phyloP scores from a whole-genome alignment of 2,797 vertebrate genomes.

The Danio albolineatus region DNA sequence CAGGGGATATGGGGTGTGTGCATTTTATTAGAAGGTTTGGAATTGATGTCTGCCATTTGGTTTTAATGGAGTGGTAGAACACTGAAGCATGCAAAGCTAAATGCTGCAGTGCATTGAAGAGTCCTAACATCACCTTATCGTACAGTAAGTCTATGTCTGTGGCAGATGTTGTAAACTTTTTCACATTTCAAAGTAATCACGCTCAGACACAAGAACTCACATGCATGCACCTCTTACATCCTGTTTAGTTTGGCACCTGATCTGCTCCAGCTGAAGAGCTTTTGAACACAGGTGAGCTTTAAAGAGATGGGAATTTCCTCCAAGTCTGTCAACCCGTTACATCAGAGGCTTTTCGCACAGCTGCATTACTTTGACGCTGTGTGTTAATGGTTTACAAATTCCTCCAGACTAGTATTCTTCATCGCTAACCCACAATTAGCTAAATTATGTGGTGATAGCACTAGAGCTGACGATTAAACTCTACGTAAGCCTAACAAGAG shows the following conservation, averaged over 20 bases:
- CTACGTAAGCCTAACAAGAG: slow-evolving; percentile 57
- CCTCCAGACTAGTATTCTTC: slow-evolving; percentile 62
- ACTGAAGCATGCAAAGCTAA: neutral
- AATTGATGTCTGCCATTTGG: neutral
- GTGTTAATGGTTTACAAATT: slow-evolving; percentile 73
- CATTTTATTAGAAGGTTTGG: neutral
- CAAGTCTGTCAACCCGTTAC: slow-evolving; percentile 48
- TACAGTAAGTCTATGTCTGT: neutral
- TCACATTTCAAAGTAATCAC: slow-evolving; percentile 40
- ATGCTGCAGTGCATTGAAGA: neutral
- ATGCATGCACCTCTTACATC: slow-evolving; percentile 56
- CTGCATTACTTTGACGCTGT: slow-evolving; percentile 54
- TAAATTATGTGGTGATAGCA: slow-evolving; percentile 63
- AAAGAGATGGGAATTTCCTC: slow-evolving; percentile 63
- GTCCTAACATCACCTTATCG: neutral
- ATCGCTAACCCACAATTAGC: slow-evolving; percentile 69
- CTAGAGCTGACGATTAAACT: slow-evolving; percentile 70
- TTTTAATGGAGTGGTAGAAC: neutral
- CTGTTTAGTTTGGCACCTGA: slow-evolving; percentile 77
- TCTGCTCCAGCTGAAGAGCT: slow-evolving; percentile 74
- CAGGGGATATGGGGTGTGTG: neutral
- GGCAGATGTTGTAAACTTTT: neutral
- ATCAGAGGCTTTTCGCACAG: slow-evolving; percentile 61
- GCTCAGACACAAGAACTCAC: slow-evolving; percentile 55
- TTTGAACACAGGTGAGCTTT: slow-evolving; percentile 76